A percentile compares a stretch with the other conserved stretches of the same genome.
phyloP scores from a whole-genome alignment of 2,888 invertebrate genomes.

The Tromatobia lineatoria region DNA sequence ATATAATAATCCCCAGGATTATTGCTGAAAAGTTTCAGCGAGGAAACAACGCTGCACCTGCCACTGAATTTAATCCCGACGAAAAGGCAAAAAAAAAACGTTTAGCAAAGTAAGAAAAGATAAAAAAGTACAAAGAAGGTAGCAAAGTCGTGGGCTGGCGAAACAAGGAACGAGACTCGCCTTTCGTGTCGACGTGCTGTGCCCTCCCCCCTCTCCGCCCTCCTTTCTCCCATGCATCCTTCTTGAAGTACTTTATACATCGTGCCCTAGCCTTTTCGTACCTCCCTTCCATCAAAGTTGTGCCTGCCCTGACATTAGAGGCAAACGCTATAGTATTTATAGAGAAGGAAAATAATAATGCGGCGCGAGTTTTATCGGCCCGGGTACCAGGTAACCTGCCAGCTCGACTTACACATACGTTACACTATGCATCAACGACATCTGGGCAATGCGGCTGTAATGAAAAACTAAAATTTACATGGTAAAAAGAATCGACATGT shows the following conservation, averaged over 20 bases:
- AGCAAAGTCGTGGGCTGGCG: slow-evolving; percentile 28
- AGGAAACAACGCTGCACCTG: slow-evolving; percentile 41
- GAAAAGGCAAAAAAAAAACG: slow-evolving; percentile 6
- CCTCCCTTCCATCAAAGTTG: slow-evolving; percentile 47
- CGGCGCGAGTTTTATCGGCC: slow-evolving; percentile 38
- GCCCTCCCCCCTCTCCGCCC: neutral
- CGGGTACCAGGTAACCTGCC: slow-evolving; percentile 7
- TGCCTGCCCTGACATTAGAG: slow-evolving; percentile 41
- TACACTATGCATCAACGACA: neutral
- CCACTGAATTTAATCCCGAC: slow-evolving; percentile 46
- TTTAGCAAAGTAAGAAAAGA: slow-evolving; percentile 19
- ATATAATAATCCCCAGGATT: slow-evolving; percentile 33
- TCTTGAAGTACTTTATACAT: slow-evolving; percentile 34
- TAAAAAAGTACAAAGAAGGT: slow-evolving; percentile 6
- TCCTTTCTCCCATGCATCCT: slow-evolving; percentile 10
- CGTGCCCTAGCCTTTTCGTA: slow-evolving; percentile 21
- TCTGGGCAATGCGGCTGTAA: neutral
- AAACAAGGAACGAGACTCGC: slow-evolving; percentile 47
- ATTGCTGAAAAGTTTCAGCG: slow-evolving; percentile 13
- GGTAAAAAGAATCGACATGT: neutral
- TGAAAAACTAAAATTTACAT: neutral
- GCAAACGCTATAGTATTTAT: neutral
- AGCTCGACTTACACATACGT: neutral
- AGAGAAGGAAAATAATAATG: slow-evolving; percentile 32
- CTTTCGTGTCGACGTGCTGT: slow-evolving; percentile 51